These are phyloP conservation scores for Seriola aureovittata DNA, from an alignment of 2,113 vertebrate genomes.

Conservation along the genomic window DNA sequence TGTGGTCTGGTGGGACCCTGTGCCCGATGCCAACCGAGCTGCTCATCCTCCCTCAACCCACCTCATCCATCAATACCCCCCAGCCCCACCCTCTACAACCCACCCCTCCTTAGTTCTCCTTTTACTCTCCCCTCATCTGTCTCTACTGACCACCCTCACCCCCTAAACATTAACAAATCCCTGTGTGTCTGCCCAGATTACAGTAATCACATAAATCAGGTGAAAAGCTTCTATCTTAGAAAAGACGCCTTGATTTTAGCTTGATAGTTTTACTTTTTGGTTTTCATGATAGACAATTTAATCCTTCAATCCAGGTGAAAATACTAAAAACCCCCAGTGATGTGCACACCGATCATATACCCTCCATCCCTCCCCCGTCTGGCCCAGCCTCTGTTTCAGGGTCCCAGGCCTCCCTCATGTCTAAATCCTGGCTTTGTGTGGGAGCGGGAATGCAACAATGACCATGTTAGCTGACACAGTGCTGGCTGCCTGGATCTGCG, in stretches of 20 bases:
- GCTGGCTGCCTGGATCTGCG: slow-evolving; percentile 56
- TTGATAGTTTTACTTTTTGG: background rate
- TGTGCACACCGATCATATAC: background rate
- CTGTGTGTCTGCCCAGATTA: background rate
- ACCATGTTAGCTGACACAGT: slow-evolving; percentile 74
- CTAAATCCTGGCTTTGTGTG: slow-evolving; percentile 77
- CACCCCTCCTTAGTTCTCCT: background rate
- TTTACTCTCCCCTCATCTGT: background rate
- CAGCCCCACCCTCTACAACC: background rate
- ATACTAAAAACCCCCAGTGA: background rate
- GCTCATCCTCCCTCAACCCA: slow-evolving; percentile 11
- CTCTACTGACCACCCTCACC: background rate
- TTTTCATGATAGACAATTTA: background rate
- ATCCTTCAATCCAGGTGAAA: background rate
- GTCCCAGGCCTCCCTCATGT: background rate
- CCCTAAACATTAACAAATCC: background rate
- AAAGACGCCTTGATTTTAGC: background rate
- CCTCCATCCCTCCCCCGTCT: background rate
- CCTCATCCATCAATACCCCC: background rate
- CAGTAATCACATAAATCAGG: background rate
- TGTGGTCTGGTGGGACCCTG: slow-evolving; percentile 42
- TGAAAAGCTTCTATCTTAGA: background rate
- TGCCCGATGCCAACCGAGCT: slow-evolving; percentile 8
- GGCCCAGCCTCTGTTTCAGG: slow-evolving; percentile 24
- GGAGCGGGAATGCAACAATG: slow-evolving; percentile 69